These are phyloP conservation scores for Bothrops jararaca DNA, from an alignment of 2,113 vertebrate species.

Conservation along the genomic window DNA sequence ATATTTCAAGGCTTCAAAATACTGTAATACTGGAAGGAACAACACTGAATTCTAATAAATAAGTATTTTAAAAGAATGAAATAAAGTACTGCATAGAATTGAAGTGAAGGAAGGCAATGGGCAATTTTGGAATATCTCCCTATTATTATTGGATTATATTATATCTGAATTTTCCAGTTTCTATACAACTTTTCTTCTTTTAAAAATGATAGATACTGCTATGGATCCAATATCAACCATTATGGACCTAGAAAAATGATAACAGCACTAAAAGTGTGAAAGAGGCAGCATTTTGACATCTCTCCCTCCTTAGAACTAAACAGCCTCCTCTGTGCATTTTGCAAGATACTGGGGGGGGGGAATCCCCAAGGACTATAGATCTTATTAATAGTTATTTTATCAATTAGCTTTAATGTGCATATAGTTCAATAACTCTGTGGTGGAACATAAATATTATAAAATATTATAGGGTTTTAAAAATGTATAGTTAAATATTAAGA, in stretches of 20 bases:
- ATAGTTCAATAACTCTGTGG: background rate
- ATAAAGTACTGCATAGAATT: background rate
- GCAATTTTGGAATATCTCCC: background rate
- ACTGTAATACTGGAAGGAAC: background rate
- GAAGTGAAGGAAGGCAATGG: background rate
- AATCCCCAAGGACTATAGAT: background rate
- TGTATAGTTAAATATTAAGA: slow-evolving; percentile 10
- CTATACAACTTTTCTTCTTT: background rate
- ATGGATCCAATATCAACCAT: background rate
- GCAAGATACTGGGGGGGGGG: background rate
- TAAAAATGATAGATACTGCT: background rate
- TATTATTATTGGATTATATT: background rate
- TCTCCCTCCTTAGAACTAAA: background rate
- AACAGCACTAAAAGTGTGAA: background rate
- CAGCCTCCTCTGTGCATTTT: background rate
- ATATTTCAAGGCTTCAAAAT: background rate
- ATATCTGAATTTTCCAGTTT: background rate
- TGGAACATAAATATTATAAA: background rate
- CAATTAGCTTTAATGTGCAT: background rate
- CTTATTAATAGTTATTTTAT: background rate
- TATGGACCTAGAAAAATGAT: background rate
- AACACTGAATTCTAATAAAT: background rate
- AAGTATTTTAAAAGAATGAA: background rate
- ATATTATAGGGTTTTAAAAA: slow-evolving; percentile 25
- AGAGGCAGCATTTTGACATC: background rate